Conservation (phyloP, 35 echinoderm and acorn worm genomes). For the Diadema setosum region DNA sequence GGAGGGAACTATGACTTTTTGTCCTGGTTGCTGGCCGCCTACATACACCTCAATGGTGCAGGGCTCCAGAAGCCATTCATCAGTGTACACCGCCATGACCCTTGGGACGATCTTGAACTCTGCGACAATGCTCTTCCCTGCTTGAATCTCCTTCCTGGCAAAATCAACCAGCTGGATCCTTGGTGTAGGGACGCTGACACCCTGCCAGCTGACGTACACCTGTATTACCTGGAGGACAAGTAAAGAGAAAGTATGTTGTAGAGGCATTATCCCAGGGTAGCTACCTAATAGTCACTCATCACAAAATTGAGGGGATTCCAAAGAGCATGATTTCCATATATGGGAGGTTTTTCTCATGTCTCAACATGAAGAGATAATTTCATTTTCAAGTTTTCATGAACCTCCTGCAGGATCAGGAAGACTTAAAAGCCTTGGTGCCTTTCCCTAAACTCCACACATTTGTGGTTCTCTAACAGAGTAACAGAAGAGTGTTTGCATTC, state of each 20-base stretch:
- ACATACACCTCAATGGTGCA: constrained; percentile 64
- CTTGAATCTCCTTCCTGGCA: constrained; percentile 25
- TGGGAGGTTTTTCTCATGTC: too few species aligned
- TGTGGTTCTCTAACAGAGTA: too few species aligned
- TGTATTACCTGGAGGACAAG: constrained; percentile 55
- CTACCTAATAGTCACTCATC: too few species aligned
- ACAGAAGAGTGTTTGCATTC: too few species aligned
- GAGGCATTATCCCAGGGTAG: too few species aligned
- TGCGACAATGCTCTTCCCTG: not conserved
- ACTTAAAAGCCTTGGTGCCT: too few species aligned
- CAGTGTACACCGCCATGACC: constrained; percentile 73
- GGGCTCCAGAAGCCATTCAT: constrained; percentile 43
- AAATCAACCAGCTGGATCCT: constrained; percentile 76
- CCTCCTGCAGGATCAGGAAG: too few species aligned
- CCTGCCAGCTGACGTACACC: constrained; percentile 78
- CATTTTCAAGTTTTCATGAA: too few species aligned
- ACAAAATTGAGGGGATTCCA: too few species aligned
- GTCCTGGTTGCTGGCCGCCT: constrained; percentile 79
- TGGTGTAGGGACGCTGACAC: constrained; percentile 32
- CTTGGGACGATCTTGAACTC: constrained; percentile 52
- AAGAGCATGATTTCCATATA: too few species aligned
- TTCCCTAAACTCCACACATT: too few species aligned
- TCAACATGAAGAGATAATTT: too few species aligned
- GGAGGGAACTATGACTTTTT: constrained; percentile 27
- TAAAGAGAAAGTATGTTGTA: not conserved